These are phyloP conservation scores for Hydractinia symbiolongicarpus DNA, from an alignment of 30 jellyfish, hydroid and myxozoan genomes.

Conservation along the genomic window DNA sequence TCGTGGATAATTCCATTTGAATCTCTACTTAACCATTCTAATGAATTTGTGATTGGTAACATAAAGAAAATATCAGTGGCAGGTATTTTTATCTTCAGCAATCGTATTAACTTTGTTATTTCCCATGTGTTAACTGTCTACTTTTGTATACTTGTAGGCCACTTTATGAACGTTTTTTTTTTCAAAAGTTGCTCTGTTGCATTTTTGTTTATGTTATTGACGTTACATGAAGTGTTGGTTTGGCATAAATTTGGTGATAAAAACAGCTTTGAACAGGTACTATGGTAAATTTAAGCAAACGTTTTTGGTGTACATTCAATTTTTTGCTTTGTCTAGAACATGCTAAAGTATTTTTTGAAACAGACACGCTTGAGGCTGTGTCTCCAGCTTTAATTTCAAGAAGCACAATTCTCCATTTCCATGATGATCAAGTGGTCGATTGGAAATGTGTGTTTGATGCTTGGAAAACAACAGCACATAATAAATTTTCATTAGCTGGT, in stretches of 20 bases:
- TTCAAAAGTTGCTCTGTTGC: not conserved
- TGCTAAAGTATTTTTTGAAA: slow-evolving; percentile 50
- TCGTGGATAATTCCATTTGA: slow-evolving; percentile 41
- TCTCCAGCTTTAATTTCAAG: slow-evolving; percentile 66
- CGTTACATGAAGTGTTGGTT: no score
- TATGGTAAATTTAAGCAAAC: no score
- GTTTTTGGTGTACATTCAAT: not conserved
- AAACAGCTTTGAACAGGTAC: no score
- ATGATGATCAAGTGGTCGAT: slow-evolving; percentile 36
- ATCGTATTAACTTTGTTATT: no score
- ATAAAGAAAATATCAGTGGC: slow-evolving; percentile 51
- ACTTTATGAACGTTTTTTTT: no score
- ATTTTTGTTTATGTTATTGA: not conserved
- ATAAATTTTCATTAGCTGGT: slow-evolving; percentile 30
- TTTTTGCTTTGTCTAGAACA: not conserved
- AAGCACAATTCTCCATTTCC: slow-evolving; percentile 50
- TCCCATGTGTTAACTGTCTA: no score
- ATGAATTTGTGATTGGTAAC: slow-evolving; percentile 34
- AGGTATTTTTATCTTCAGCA: slow-evolving; percentile 17
- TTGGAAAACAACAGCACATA: slow-evolving; percentile 50
- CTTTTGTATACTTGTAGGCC: not conserved
- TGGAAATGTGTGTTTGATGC: slow-evolving; percentile 52
- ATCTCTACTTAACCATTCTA: slow-evolving; percentile 34
- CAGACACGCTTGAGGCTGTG: slow-evolving; percentile 33
- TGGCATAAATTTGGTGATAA: no score